Conservation (phyloP, 2,797 vertebrate genomes). For the Florisuga fusca region DNA sequence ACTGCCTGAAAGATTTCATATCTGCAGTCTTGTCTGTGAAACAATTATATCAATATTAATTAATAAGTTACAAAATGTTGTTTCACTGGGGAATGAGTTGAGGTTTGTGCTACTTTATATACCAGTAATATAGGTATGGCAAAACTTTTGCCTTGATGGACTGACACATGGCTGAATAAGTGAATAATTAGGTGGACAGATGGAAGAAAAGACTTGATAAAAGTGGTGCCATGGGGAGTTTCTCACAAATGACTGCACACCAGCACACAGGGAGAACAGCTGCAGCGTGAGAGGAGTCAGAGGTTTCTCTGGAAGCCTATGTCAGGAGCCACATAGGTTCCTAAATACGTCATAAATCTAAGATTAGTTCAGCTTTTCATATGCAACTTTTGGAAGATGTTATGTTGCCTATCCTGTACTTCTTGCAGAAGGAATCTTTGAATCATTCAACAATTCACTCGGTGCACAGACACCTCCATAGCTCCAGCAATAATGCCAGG, state of each 20-base stretch:
- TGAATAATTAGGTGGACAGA: neutral
- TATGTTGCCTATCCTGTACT: neutral
- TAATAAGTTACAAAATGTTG: neutral
- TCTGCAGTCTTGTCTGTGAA: neutral
- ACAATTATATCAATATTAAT: neutral
- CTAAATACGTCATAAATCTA: neutral
- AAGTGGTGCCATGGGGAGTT: neutral
- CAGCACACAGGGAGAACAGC: neutral
- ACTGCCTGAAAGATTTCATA: neutral
- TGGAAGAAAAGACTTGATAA: neutral
- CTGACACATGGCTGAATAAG: neutral
- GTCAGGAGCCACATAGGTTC: neutral
- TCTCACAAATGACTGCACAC: neutral
- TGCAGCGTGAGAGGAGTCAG: neutral
- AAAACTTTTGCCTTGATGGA: neutral
- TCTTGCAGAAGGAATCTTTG: neutral
- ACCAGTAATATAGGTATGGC: neutral
- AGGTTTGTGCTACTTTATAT: neutral
- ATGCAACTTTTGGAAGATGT: neutral
- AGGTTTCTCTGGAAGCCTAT: neutral
- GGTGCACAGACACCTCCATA: neutral
- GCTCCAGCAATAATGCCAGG: neutral
- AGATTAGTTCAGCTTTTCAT: neutral
- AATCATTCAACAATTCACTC: neutral
- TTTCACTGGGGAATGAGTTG: neutral